Percentiles rank a stretch among this genome's conserved stretches.
phyloP scores from a whole-genome alignment of 2,797 vertebrate species.

The Bradypus variegatus region DNA sequence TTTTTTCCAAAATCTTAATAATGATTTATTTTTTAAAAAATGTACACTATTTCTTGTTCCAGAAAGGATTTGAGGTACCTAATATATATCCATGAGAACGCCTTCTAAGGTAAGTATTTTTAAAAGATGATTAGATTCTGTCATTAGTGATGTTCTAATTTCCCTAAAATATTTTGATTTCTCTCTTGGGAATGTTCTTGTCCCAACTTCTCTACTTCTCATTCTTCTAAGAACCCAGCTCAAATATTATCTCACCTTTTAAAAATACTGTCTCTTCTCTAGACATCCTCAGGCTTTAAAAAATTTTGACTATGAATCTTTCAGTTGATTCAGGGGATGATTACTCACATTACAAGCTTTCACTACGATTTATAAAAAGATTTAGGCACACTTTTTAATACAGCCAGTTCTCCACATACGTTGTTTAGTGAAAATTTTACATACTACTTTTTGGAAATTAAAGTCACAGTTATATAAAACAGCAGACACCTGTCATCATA shows the following conservation, averaged over 20 bases:
- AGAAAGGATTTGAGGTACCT: background rate
- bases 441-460: background rate
- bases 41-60: background rate
- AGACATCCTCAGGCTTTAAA: background rate
- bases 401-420: background rate
- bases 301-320: background rate
- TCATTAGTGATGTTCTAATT: background rate
- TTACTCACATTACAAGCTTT: background rate
- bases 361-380: background rate
- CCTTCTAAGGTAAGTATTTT: background rate
- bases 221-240: background rate
- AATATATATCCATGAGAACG: background rate
- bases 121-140: background rate
- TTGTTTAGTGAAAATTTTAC: background rate
- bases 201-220: background rate
- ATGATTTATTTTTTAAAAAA: background rate
- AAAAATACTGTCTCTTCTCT: background rate
- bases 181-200: no score
- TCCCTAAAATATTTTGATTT: background rate
- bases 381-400: background rate
- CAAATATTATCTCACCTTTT: no score
- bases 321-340: background rate
- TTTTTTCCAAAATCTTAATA: conserved; percentile 10
- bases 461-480: background rate
- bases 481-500: background rate